Evolutionary conservation across 2,797 vertebrate species (phyloP).

Genomic region (Leptatherina wallacei): DNA sequence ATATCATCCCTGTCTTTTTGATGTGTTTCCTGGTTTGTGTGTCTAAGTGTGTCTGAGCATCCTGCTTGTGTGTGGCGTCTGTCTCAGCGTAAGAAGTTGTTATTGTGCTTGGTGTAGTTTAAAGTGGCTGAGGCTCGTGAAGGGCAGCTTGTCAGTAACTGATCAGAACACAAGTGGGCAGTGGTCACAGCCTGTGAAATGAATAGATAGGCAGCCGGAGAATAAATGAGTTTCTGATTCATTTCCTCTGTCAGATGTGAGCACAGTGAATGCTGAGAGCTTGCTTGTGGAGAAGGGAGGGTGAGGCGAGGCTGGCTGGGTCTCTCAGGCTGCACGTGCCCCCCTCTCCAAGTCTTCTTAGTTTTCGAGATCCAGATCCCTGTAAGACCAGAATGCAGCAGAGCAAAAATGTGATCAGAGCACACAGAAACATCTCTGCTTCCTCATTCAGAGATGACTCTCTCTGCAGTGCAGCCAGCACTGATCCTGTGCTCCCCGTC

Average conservation of each 20-base stretch:
- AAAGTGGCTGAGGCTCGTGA: conserved; percentile 56
- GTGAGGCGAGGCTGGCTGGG: conserved; percentile 39
- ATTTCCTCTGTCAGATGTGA: conserved; percentile 76
- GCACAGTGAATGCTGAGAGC: conserved; percentile 65
- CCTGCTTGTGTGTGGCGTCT: conserved; percentile 23
- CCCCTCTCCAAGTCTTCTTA: conserved; percentile 51
- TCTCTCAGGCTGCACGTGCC: conserved; percentile 59
- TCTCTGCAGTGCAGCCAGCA: conserved; percentile 55
- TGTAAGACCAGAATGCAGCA: conserved; percentile 67
- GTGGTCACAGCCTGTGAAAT: conserved; percentile 69
- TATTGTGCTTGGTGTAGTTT: conserved; percentile 34
- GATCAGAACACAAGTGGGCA: conserved; percentile 73
- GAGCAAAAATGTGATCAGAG: conserved; percentile 45
- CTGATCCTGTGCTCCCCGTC: conserved; percentile 47
- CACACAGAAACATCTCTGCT: conserved; percentile 28
- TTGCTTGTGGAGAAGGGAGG: conserved; percentile 38
- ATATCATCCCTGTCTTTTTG: conserved; percentile 81
- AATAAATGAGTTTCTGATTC: conserved; percentile 77
- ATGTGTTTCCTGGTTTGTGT: conserved; percentile 64
- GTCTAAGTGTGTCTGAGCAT: conserved; percentile 28
- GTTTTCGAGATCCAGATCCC: conserved; percentile 57
- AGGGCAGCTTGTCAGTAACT: conserved; percentile 61
- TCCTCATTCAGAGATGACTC: conserved; percentile 42
- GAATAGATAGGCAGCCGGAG: conserved; percentile 65
- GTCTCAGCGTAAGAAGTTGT: conserved; percentile 35